Conservation (phyloP, 2,888 invertebrate genomes). For the Thalpophila matura region DNA sequence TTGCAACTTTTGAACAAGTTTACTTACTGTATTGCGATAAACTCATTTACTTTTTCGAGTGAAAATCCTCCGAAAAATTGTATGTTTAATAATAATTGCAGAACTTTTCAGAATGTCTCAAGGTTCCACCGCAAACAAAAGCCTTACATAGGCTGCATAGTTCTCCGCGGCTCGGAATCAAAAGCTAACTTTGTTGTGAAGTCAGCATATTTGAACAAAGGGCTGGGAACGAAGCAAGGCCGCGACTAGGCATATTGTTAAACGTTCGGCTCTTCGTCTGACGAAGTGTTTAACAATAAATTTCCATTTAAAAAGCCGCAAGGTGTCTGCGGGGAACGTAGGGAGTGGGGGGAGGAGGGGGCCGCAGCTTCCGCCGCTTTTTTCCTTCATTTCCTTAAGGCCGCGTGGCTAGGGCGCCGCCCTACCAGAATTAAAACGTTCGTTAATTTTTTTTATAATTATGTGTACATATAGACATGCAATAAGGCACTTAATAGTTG, state of each 20-base stretch:
- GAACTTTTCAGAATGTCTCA: neutral
- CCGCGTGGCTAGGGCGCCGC: slow-evolving; percentile 85
- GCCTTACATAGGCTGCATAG: slow-evolving; percentile 13
- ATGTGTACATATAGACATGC: slow-evolving; percentile 66
- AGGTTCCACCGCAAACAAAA: slow-evolving; percentile 8
- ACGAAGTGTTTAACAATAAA: slow-evolving; percentile 91
- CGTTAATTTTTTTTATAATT: slow-evolving; percentile 75
- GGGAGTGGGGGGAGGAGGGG: slow-evolving; percentile 65
- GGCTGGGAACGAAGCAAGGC: slow-evolving; percentile 65
- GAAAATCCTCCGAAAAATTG: slow-evolving; percentile 4
- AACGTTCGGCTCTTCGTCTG: slow-evolving; percentile 78
- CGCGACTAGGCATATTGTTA: slow-evolving; percentile 80
- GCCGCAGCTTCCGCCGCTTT: slow-evolving; percentile 87
- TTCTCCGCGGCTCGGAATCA: slow-evolving; percentile 30
- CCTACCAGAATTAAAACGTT: slow-evolving; percentile 85
- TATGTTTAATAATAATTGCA: neutral
- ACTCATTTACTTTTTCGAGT: slow-evolving; percentile 48
- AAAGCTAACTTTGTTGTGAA: slow-evolving; percentile 54
- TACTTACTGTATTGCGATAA: slow-evolving; percentile 66
- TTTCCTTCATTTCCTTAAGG: slow-evolving; percentile 90
- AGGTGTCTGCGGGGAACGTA: slow-evolving; percentile 67
- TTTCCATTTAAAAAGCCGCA: slow-evolving; percentile 91
- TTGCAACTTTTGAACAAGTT: slow-evolving; percentile 83
- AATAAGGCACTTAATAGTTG: slow-evolving; percentile 61
- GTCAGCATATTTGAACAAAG: slow-evolving; percentile 67